phyloP scores from a whole-genome alignment of 53 echinoderm and acorn worm genomes.

The Echinometra lucunter region DNA sequence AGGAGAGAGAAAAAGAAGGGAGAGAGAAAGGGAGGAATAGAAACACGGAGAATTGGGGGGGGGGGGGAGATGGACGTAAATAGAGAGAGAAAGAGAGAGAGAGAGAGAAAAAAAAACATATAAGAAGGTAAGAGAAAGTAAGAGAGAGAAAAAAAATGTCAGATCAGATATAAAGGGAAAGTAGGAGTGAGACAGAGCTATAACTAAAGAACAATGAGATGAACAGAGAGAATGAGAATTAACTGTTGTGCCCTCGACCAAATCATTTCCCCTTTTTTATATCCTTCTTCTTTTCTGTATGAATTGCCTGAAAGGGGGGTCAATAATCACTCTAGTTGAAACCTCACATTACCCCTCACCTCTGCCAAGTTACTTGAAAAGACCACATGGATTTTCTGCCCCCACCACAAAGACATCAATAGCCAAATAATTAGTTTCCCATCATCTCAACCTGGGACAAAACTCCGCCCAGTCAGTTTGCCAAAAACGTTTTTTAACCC shows the following conservation, averaged over 20 bases:
- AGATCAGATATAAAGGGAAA: not conserved
- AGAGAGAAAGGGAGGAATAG: not conserved
- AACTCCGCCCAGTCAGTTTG: conserved; percentile 72
- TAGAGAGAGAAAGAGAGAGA: not conserved
- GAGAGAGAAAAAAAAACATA: too few species aligned
- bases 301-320: conserved; percentile 54
- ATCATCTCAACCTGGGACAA: conserved; percentile 63
- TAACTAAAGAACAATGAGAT: not conserved
- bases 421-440: conserved; percentile 72
- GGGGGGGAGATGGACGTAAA: not conserved
- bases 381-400: conserved; percentile 66
- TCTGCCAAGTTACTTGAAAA: conserved; percentile 41
- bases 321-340: conserved; percentile 65
- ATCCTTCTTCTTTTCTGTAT: not conserved
- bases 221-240: conserved; percentile 13
- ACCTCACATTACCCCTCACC: conserved; percentile 53
- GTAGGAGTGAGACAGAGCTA: not conserved
- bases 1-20: not conserved
- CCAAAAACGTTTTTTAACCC: conserved; percentile 37
- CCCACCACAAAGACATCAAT: conserved; percentile 60
- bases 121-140: not conserved
- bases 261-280: conserved; percentile 46
- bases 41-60: not conserved
- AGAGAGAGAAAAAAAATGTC: not conserved
- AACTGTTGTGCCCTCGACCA: conserved; percentile 56